Evolutionary conservation across 2,113 vertebrate genomes (phyloP).

Genomic region (Orientallactaga bullata): DNA sequence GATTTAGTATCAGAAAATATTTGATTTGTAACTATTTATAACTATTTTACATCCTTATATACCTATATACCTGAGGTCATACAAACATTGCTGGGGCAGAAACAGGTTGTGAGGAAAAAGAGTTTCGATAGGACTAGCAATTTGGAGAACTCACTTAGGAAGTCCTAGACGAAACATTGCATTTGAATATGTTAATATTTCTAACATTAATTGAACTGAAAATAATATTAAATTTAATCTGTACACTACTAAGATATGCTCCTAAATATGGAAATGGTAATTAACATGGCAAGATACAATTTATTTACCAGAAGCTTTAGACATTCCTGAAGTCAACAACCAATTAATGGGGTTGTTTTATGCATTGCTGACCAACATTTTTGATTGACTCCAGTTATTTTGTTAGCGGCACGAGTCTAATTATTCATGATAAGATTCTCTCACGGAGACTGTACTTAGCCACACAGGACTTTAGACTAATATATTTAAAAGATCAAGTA

Average conservation of each 20-base stretch:
- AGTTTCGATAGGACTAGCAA: background rate
- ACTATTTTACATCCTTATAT: background rate
- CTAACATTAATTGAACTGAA: constrained; percentile 8
- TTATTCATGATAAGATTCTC: background rate
- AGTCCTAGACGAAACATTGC: background rate
- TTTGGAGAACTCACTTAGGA: background rate
- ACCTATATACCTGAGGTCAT: too few species aligned
- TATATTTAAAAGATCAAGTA: background rate
- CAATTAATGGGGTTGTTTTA: constrained; percentile 10
- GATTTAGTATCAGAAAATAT: background rate
- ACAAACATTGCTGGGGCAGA: background rate
- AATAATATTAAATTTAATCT: constrained; percentile 28
- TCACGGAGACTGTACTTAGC: background rate
- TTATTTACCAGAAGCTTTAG: constrained; percentile 46
- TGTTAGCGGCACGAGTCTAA: constrained; percentile 4
- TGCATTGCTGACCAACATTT: constrained; percentile 34
- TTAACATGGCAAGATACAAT: constrained; percentile 12
- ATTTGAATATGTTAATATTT: background rate
- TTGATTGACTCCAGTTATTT: constrained; percentile 39
- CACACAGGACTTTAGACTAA: background rate
- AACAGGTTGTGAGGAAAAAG: background rate
- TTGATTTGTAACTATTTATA: background rate
- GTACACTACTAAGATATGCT: background rate
- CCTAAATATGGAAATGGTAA: background rate
- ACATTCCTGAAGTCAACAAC: background rate